Evolutionary conservation across 2,888 invertebrate genomes (phyloP), one percentile per base, ranked within the genome.

Genomic region (Parnassius mnemosyne): DNA sequence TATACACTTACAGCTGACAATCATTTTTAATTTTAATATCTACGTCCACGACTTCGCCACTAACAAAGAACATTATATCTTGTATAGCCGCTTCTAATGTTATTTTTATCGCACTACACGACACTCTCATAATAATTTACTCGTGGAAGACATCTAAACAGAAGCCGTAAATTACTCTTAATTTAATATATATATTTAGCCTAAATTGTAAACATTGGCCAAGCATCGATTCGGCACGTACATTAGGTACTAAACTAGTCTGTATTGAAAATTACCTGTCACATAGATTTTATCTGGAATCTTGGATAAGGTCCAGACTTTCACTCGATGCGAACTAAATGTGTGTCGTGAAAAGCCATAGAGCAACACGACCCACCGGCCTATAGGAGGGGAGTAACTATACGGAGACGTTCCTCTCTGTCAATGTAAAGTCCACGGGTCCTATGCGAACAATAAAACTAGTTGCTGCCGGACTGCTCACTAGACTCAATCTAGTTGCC

Each of bases 281-380:
- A 58, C 64, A 62, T 66, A 69, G 64, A 69, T 66, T 68, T 66
- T 66, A 69, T 68, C 72, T 73, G 74, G 70, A 76, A 76, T 76
- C 68, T 79, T 80, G 78, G 79, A 78, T 69, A 64, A 63, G 68
- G 69, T 79, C 80, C 80, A 78, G 77, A 70, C 71, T 71, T 72
- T 73, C 73, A 63, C 58, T 66, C 64, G 66, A 60, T 66, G 68
- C 68, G 54, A 68, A 64, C 69, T 74, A 73, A 72, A 77, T 71
- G 65, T 69, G 71, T 70, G 59, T 54, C 56, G 65, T 65, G 65
- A 59, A 66, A 68, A 63, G 64, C 34, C 34, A 34, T 34, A 34
- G 7, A 34, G 34, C 7, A 7, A 34, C n/a, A n/a, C n/a, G 7
- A 1, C 2, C 46, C 46, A 12, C 1, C 7, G 12, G 12, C 46